Conservation (phyloP, 2,797 vertebrate species). For the Alauda arvensis region DNA sequence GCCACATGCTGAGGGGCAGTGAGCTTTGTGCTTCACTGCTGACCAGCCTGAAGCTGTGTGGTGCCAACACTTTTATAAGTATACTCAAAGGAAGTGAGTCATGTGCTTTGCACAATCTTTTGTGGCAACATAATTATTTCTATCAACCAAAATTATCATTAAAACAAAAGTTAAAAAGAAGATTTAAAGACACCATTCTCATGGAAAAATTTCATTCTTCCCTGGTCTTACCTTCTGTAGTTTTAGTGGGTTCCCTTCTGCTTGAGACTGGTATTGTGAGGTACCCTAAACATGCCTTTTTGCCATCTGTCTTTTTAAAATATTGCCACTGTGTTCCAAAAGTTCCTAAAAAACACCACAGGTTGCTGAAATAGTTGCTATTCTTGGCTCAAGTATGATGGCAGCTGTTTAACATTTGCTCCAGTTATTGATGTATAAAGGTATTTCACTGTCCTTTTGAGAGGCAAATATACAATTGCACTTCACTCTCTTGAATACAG, state of each 20-base stretch:
- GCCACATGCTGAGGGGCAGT: neutral
- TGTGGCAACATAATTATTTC: neutral
- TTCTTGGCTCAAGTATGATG: neutral
- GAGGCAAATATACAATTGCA: neutral
- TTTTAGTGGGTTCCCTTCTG: neutral
- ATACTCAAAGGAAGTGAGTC: neutral
- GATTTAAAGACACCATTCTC: neutral
- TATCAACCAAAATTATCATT: neutral
- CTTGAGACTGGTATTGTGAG: neutral
- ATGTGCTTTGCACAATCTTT: neutral
- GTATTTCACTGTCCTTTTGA: neutral
- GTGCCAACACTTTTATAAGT: neutral
- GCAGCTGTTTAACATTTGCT: neutral
- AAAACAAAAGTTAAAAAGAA: neutral
- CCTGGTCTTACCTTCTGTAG: neutral
- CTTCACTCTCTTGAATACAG: neutral
- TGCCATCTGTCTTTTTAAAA: neutral
- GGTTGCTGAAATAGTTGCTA: neutral
- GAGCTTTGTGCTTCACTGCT: neutral
- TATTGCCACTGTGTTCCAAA: neutral
- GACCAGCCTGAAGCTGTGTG: neutral
- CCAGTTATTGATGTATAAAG: neutral
- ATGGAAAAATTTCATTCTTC: neutral
- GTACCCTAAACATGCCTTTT: neutral
- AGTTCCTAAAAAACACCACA: neutral